Percentiles rank a stretch among this genome's conserved stretches.
Conservation (phyloP, 2,888 invertebrate species). For the Gnatocerus cornutus region DNA sequence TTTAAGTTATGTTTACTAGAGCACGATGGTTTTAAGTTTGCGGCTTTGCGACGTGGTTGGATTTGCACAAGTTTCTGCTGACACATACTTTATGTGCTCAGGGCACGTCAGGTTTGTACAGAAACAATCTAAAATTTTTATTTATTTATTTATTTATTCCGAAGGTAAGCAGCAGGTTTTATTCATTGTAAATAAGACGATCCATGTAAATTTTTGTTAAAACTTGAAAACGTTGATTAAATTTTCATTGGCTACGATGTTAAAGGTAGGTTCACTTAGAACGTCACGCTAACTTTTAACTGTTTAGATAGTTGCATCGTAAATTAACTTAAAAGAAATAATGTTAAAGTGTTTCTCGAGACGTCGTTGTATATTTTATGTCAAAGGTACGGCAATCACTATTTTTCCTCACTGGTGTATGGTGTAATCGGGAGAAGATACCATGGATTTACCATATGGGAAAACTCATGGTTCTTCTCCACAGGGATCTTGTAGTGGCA, state of each 20-base stretch:
- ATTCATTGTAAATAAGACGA: conserved; percentile 45
- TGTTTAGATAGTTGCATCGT: conserved; percentile 48
- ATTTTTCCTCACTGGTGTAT: conserved; percentile 53
- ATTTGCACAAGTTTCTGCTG: conserved; percentile 42
- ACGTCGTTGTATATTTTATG: conserved; percentile 44
- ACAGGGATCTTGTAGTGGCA: conserved; percentile 61
- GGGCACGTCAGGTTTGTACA: conserved; percentile 53
- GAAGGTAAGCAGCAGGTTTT: conserved; percentile 54
- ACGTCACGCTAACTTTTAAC: conserved; percentile 46
- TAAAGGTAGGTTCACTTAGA: conserved; percentile 53
- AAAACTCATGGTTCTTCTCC: conserved; percentile 33
- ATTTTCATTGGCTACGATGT: conserved; percentile 46
- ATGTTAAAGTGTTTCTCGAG: conserved; percentile 43
- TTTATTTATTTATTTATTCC: conserved; percentile 45
- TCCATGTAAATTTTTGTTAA: conserved; percentile 45
- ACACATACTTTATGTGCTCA: conserved; percentile 41
- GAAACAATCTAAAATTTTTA: conserved; percentile 41
- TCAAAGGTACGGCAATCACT: conserved; percentile 48
- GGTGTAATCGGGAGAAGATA: conserved; percentile 47
- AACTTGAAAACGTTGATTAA: conserved; percentile 36
- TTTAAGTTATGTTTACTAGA: conserved; percentile 56
- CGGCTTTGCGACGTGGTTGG: conserved; percentile 36
- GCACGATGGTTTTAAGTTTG: conserved; percentile 44
- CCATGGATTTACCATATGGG: conserved; percentile 42
- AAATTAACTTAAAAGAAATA: conserved; percentile 44